phyloP scores from a whole-genome alignment of 2,113 vertebrate genomes.

The Bos indicus region DNA sequence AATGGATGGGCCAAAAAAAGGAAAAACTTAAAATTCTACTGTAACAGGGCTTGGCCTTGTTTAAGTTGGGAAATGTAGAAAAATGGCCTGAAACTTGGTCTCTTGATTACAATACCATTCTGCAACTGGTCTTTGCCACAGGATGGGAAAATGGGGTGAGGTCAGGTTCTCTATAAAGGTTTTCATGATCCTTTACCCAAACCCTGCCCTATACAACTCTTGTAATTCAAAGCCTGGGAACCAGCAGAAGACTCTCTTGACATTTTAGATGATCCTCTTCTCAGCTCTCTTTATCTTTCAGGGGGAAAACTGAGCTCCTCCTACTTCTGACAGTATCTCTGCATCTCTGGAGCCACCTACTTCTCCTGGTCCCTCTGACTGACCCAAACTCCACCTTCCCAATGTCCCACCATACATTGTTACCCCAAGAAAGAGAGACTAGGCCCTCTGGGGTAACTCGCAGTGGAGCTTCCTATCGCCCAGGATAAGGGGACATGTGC shows the following conservation, averaged over 20 bases:
- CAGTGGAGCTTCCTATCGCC: background rate
- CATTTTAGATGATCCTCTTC: background rate
- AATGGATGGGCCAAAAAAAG: background rate
- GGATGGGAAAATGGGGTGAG: background rate
- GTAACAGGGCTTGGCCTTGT: background rate
- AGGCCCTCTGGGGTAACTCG: background rate
- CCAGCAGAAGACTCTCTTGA: background rate
- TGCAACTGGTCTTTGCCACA: background rate
- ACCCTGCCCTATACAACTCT: background rate
- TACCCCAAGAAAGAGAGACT: background rate
- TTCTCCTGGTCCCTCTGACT: background rate
- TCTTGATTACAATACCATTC: background rate
- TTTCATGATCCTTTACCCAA: background rate
- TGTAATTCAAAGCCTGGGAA: background rate
- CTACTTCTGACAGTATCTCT: background rate
- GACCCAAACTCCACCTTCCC: background rate
- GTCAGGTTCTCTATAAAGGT: background rate
- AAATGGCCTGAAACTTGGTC: background rate
- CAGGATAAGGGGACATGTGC: background rate
- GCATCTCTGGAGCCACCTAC: background rate
- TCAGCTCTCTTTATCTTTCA: background rate
- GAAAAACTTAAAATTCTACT: background rate
- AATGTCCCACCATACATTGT: background rate
- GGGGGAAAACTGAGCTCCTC: background rate
- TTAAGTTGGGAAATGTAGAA: background rate